phyloP scores from a whole-genome alignment of 1,140 invertebrate species.

The Zaprionus africanus region DNA sequence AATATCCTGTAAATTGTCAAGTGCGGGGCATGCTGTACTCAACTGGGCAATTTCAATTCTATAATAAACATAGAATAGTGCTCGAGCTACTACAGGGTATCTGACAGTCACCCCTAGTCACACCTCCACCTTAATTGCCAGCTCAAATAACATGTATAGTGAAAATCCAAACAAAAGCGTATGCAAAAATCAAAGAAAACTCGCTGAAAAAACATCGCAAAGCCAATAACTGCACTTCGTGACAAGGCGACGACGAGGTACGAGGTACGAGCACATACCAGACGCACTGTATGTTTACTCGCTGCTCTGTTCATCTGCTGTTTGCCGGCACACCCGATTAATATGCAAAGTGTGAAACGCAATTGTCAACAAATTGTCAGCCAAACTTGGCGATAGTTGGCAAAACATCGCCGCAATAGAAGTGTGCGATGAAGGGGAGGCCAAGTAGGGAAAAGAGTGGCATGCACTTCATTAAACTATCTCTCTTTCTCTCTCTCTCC shows the following conservation, averaged over 20 bases:
- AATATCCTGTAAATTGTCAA: constrained; percentile 15
- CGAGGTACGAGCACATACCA: constrained; percentile 11
- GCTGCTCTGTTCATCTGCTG: constrained; percentile 11
- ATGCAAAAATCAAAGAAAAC: neutral
- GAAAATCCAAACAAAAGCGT: neutral
- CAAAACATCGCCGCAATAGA: constrained; percentile 2
- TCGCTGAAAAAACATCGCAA: constrained; percentile 1
- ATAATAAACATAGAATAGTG: neutral
- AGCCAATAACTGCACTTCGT: constrained; percentile 22
- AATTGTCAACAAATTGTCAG: constrained; percentile 79
- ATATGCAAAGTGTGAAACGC: constrained; percentile 78
- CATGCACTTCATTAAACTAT: constrained; percentile 5
- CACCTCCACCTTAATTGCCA: neutral
- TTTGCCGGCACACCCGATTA: constrained; percentile 53
- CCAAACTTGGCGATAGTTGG: constrained; percentile 72
- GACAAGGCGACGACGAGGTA: neutral
- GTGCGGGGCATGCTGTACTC: neutral
- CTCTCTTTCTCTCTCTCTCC: neutral
- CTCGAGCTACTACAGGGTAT: constrained; percentile 6
- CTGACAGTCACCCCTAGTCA: neutral
- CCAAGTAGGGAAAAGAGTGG: neutral
- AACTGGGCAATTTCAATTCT: neutral
- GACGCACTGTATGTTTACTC: constrained; percentile 10
- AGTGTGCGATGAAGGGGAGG: neutral
- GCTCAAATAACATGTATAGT: neutral